phyloP scores from a whole-genome alignment of 2,888 invertebrate genomes.

The Lissocephala sabroskyi region DNA sequence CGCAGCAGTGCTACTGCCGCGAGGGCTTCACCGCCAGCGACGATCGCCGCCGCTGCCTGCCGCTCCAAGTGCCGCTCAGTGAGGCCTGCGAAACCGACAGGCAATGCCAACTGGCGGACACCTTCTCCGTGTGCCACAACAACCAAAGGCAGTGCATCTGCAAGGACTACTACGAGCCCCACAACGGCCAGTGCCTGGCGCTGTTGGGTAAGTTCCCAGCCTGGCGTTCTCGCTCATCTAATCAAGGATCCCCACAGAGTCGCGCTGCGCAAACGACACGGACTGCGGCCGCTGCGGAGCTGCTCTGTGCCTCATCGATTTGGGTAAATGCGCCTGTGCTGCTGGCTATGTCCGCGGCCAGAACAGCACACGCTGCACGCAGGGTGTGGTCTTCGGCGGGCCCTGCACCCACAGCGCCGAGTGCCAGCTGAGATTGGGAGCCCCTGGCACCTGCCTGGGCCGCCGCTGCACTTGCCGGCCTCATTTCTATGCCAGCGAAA shows the following conservation, averaged over 20 bases:
- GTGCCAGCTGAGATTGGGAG: constrained; percentile 43
- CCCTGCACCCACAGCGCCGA: constrained; percentile 28
- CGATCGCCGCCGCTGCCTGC: constrained; percentile 65
- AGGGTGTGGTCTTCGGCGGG: constrained; percentile 10
- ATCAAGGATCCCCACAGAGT: constrained; percentile 18
- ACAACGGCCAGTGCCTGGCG: constrained; percentile 48
- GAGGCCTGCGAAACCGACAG: constrained; percentile 51
- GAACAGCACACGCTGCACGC: constrained; percentile 30
- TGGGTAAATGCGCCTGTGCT: constrained; percentile 28
- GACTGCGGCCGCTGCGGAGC: constrained; percentile 20
- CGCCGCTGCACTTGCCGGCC: constrained; percentile 27
- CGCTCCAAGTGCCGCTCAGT: constrained; percentile 35
- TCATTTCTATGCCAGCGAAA: constrained; percentile 22
- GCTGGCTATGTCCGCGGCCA: constrained; percentile 20
- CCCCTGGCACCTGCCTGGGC: constrained; percentile 23
- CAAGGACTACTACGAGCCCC: constrained; percentile 38
- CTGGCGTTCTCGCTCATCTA: not conserved
- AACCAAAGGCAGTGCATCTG: constrained; percentile 47
- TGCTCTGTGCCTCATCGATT: constrained; percentile 20
- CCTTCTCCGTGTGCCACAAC: constrained; percentile 51
- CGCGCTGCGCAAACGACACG: constrained; percentile 16
- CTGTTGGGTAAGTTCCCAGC: constrained; percentile 43
- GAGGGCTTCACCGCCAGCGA: constrained; percentile 43
- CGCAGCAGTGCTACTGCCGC: constrained; percentile 56
- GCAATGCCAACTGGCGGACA: constrained; percentile 55